Base-by-base conservation (phyloP, 2,797 vertebrate species). In the Peromyscus eremicus region DNA sequence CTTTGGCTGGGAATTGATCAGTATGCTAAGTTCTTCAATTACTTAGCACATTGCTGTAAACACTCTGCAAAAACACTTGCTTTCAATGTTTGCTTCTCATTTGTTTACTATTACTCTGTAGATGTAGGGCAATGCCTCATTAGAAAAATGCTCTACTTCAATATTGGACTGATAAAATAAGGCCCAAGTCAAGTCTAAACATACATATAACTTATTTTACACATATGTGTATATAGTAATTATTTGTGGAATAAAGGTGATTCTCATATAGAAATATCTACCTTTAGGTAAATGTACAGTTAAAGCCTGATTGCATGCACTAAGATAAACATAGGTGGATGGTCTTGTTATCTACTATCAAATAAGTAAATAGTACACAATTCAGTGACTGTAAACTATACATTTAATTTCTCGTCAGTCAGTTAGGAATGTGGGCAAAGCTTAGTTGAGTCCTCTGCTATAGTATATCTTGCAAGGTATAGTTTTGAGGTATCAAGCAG, bases 1-100 rank as follows among this genome's bases (percentile, higher is more conserved):
- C 64, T 95, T 92, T 79, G 43, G 11, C 37, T 94, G 9, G 49
- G 88, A 84, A 85, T 19, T 60, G 43, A 88, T 89, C 55, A 29
- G n/a, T 32, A 64, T 34, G 37, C 60, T 89, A 79, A 70, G 14
- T 40, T 85, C 5, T 62, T 55, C 46, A 66, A 40, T 71, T 68
- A 62, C 19, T 52, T 79, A 87, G 62, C 9, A 21, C 3, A 27
- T 21, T 52, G 70, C 32, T 34, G 27, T 91, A 40, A 95, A 88
- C 29, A 80, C n/a, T 91, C 46, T n/a, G 16, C 32, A 79, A 37
- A 90, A 93, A 62, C 17, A 68, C 27, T 40, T 34, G 13, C 19
- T 89, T 86, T 62, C 71, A 43, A 10, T 57, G 10, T 5, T n/a
- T 4, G 8, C 0, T 29, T 40, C 12, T 64, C 12, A 43, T 87